A percentile compares a stretch with the other conserved stretches of the same genome.
Evolutionary conservation across 2,113 vertebrate species (phyloP).

Genomic region (Balaenoptera acutorostrata): DNA sequence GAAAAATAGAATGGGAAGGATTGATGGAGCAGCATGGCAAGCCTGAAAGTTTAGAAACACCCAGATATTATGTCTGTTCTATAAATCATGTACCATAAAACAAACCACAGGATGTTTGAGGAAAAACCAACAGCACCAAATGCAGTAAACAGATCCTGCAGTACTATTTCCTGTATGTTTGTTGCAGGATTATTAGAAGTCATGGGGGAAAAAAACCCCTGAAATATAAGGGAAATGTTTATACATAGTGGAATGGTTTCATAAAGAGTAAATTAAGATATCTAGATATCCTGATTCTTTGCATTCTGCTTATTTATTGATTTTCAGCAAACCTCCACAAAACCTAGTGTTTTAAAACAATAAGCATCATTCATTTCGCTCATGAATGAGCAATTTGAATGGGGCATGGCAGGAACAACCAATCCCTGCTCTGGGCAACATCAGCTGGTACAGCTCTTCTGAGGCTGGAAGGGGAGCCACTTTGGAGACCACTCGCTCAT

Average conservation of each 20-base stretch:
- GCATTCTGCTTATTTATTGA: neutral
- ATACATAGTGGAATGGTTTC: neutral
- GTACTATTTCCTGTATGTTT: neutral
- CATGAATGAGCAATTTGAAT: too few relatives aligned
- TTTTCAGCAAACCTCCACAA: neutral
- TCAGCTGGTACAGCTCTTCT: neutral
- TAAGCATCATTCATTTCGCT: neutral
- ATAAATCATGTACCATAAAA: neutral
- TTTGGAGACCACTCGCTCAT: neutral
- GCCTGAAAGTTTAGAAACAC: neutral
- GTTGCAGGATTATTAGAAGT: neutral
- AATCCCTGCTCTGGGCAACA: neutral
- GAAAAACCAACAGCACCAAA: neutral
- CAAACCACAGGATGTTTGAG: neutral
- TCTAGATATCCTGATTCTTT: neutral
- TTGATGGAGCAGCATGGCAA: neutral
- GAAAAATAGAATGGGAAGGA: neutral
- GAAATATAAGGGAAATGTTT: neutral
- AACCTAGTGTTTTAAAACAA: neutral
- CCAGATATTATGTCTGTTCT: neutral
- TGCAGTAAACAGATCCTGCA: neutral
- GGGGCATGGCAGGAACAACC: too few relatives aligned
- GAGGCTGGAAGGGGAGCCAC: neutral
- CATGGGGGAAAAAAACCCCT: rapidly evolving
- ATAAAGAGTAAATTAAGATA: neutral